phyloP scores from a whole-genome alignment of 2,888 invertebrate species.

The Dichetophora obliterata region DNA sequence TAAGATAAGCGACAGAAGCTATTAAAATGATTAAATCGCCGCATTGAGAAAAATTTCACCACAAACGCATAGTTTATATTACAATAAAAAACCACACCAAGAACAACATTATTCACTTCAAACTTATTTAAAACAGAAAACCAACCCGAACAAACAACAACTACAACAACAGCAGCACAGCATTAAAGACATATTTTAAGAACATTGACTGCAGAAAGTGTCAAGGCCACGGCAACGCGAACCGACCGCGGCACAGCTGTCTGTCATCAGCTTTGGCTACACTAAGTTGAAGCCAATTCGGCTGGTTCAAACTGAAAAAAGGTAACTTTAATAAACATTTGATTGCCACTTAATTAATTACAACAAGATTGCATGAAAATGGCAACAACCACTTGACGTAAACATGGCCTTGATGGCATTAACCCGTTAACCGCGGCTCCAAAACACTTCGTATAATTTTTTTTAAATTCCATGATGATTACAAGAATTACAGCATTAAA shows the following conservation, averaged over 20 bases:
- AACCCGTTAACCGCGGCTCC: no score
- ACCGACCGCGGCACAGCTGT: neutral
- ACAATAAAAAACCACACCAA: neutral
- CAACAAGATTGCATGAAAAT: neutral
- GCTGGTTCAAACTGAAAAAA: neutral
- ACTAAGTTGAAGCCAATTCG: neutral
- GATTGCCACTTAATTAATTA: neutral
- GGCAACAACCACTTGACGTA: neutral
- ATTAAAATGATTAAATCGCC: no score
- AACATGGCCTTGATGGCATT: neutral
- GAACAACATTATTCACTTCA: neutral
- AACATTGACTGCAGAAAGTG: constrained; percentile 44
- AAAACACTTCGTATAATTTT: no score
- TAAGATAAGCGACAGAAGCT: no score
- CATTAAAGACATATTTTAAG: constrained; percentile 31
- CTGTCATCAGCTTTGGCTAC: neutral
- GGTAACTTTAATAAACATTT: neutral
- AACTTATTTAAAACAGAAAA: neutral
- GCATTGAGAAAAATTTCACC: no score
- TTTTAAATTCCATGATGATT: no score
- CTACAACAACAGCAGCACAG: neutral
- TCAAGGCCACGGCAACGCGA: constrained; percentile 26
- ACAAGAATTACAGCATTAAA: no score
- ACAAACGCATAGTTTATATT: neutral
- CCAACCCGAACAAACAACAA: neutral